Conservation (phyloP, 1,140 invertebrate species). For the Ceratina japonica region DNA sequence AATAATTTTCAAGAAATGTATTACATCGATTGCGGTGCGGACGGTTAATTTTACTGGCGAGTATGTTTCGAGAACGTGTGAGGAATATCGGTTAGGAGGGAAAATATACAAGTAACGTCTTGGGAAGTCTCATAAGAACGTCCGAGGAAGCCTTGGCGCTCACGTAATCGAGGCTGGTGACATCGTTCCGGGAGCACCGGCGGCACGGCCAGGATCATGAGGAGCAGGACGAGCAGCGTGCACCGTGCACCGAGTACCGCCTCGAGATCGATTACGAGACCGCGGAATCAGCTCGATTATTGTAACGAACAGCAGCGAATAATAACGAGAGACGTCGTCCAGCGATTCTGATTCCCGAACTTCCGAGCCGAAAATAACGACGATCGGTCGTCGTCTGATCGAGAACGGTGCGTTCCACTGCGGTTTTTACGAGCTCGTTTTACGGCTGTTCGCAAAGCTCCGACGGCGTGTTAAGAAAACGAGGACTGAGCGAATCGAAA, state of each 20-base stretch:
- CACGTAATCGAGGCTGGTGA: conserved; percentile 1
- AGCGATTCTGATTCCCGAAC: neutral
- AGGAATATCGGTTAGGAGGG: no score
- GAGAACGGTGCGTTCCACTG: neutral
- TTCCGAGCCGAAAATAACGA: neutral
- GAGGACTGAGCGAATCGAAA: neutral
- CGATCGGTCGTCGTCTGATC: neutral
- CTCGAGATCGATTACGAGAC: conserved; percentile 28
- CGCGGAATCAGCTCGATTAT: conserved; percentile 23
- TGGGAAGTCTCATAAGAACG: no score
- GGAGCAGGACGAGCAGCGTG: neutral
- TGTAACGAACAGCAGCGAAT: neutral
- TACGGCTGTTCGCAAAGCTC: no score
- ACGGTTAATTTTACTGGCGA: no score
- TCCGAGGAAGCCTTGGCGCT: neutral
- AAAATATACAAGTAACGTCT: no score
- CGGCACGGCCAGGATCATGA: conserved; percentile 16
- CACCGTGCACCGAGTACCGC: neutral
- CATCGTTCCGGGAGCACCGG: neutral
- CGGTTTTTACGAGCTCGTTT: neutral
- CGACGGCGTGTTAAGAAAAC: neutral
- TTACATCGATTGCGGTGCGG: no score
- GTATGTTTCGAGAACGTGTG: no score
- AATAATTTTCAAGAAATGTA: no score
- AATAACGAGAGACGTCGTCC: neutral